A percentile compares a stretch with the other conserved stretches of the same genome.
phyloP scores from a whole-genome alignment of 2,113 vertebrate species.

The Nerophis lumbriciformis region DNA sequence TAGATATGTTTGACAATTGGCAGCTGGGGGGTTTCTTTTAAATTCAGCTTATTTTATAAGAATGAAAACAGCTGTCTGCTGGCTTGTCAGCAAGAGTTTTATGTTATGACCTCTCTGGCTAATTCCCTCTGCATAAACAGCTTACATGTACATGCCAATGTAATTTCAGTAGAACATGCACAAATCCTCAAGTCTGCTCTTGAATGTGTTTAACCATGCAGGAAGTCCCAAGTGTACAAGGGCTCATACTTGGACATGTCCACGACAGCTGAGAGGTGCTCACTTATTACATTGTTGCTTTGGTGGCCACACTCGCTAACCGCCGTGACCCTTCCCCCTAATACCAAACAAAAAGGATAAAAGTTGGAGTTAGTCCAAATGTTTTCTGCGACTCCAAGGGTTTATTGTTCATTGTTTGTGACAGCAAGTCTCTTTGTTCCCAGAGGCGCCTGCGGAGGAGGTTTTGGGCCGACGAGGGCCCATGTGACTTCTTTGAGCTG shows the following conservation, averaged over 20 bases:
- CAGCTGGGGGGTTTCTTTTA: slow-evolving; percentile 13
- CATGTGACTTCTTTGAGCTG: slow-evolving; percentile 59
- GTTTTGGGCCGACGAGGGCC: slow-evolving; percentile 38
- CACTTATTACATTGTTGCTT: slow-evolving; percentile 12
- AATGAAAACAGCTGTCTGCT: slow-evolving; percentile 35
- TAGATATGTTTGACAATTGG: slow-evolving; percentile 7
- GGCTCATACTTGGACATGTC: background rate
- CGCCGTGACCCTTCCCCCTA: slow-evolving; percentile 36
- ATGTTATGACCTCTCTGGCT: slow-evolving; percentile 41
- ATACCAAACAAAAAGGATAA: slow-evolving; percentile 48
- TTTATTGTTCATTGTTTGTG: slow-evolving; percentile 76
- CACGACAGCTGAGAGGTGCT: slow-evolving; percentile 15
- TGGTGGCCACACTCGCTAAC: slow-evolving; percentile 5
- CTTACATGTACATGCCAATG: slow-evolving; percentile 27
- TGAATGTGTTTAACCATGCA: slow-evolving; percentile 29
- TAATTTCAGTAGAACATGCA: slow-evolving; percentile 9
- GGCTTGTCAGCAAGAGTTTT: slow-evolving; percentile 23
- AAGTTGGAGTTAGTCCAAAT: slow-evolving; percentile 63
- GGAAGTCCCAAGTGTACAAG: slow-evolving; percentile 33
- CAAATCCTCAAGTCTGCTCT: slow-evolving; percentile 46
- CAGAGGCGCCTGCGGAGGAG: slow-evolving; percentile 66
- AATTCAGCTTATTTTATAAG: slow-evolving; percentile 18
- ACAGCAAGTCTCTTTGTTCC: slow-evolving; percentile 71
- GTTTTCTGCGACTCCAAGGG: slow-evolving; percentile 61
- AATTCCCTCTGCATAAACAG: slow-evolving; percentile 54